Percentiles rank a stretch among this genome's conserved stretches.
These are phyloP conservation scores for Ailurus styani DNA, from an alignment of 2,113 vertebrate genomes.

Conservation along the genomic window DNA sequence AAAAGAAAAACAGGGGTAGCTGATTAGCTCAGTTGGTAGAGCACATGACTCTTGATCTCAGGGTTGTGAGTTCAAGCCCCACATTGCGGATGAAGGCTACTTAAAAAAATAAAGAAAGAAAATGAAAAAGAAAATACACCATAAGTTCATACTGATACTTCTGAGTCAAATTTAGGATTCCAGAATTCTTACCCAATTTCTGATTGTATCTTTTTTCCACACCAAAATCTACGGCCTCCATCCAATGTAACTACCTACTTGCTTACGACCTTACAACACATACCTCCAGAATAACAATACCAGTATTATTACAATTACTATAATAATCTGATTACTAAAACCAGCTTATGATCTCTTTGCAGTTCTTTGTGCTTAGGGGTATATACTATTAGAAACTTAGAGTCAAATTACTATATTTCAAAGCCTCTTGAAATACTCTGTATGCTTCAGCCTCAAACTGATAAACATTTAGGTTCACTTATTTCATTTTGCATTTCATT, in stretches of 20 bases:
- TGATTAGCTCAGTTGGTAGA: not conserved
- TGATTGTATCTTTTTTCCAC: not conserved
- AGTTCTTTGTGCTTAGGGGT: not conserved
- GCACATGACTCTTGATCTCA: not conserved
- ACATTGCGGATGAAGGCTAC: not conserved
- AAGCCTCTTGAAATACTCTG: not conserved
- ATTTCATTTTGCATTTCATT: not conserved
- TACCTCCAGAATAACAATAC: not conserved
- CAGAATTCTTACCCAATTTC: not conserved
- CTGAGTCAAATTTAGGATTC: conserved; percentile 6
- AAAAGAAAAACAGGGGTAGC: not conserved
- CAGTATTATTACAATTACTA: not conserved
- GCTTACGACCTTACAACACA: not conserved
- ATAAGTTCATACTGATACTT: not conserved
- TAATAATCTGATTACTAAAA: not conserved
- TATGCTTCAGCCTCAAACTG: not conserved
- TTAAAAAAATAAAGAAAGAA: not conserved
- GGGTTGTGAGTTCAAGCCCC: not conserved
- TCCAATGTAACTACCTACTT: not conserved
- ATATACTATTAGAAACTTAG: not conserved
- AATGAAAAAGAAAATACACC: not conserved
- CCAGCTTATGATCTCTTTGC: not conserved
- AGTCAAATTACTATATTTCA: not conserved
- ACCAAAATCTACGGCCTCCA: not conserved
- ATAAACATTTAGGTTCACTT: not conserved